Evolutionary conservation across 2,888 invertebrate species (phyloP), one percentile per base, ranked within the genome.

Genomic region (Rhimphoctona megacephalus): DNA sequence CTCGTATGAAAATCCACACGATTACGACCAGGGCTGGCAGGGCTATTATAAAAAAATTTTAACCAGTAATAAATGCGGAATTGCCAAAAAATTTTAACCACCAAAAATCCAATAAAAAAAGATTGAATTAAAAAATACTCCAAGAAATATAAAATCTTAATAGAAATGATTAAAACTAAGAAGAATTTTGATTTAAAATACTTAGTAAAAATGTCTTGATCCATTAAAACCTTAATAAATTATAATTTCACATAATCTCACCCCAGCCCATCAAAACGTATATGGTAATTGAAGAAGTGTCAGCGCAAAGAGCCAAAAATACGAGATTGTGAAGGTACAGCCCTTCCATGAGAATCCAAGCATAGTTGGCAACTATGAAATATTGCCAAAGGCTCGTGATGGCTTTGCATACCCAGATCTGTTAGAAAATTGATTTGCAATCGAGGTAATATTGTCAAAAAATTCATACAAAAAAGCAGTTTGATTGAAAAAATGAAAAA

Each of bases 281-380:
- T 79, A 95, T 91, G 7, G 95, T 94, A 83, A 96, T 96, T 25
- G 96, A 95, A 72, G 95, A 95, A 52, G 95, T 95, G 90, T 97
- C 96, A 0, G 96, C 95, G 92, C 96, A 96, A 66, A 96, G 95
- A 11, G 96, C 96, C 77, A 96, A 91, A 91, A 96, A 96, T 87
- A 97, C 95, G 72, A 97, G 94, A 93, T 96, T 96, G 92, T 97
- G 96, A 14, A 97, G 95, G 92, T 97, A 97, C 3, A 96, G 94
- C 0, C 96, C 97, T 93, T 97, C 97, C 95, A 97, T 96, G 69
- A 97, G 94, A 83, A 97, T 96, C 95, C 97, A 96, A 89, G 95
- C 95, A 92, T 96, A 97, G 94, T 97, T 97, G 14, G 96, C 96
- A 81, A 96, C 94, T 81, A 96, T 95, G 88, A 95, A 96, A 92